These are phyloP conservation scores for Xiphophorus couchianus DNA, from an alignment of 2,113 vertebrate species.

Conservation along the genomic window DNA sequence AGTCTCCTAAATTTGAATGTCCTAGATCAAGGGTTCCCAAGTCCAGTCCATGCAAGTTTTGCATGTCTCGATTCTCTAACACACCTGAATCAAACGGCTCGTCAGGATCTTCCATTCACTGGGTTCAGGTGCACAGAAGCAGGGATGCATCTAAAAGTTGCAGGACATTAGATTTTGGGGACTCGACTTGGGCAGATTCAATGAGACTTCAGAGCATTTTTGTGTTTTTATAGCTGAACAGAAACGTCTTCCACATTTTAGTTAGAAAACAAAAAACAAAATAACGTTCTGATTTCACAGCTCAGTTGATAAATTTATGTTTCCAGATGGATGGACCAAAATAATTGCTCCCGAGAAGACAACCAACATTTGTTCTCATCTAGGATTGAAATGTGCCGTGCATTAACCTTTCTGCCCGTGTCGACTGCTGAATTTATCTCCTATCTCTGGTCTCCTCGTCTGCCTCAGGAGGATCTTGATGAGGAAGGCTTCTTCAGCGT, in stretches of 20 bases:
- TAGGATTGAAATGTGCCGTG: neutral
- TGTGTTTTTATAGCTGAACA: neutral
- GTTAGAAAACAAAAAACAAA: neutral
- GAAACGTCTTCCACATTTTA: neutral
- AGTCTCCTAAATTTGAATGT: neutral
- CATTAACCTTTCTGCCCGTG: slow-evolving; percentile 96
- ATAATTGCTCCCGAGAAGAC: slow-evolving; percentile 53
- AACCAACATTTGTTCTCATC: slow-evolving; percentile 15
- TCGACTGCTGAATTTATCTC: slow-evolving; percentile 98
- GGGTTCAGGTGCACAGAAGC: no score
- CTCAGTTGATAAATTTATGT: no score
- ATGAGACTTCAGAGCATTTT: no score
- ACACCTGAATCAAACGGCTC: no score
- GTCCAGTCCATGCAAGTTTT: no score
- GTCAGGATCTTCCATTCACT: no score
- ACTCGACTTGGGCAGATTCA: no score
- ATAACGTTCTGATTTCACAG: neutral
- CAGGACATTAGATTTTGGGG: no score
- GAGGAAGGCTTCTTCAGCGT: slow-evolving; percentile 96
- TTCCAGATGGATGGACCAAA: no score
- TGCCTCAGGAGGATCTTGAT: slow-evolving; percentile 99
- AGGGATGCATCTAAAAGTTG: no score
- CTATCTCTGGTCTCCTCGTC: slow-evolving; percentile 95
- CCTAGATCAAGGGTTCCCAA: no score
- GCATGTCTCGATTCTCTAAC: no score